Evolutionary conservation across 2,888 invertebrate species (phyloP).

Genomic region (Camptogramma bilineatum): DNA sequence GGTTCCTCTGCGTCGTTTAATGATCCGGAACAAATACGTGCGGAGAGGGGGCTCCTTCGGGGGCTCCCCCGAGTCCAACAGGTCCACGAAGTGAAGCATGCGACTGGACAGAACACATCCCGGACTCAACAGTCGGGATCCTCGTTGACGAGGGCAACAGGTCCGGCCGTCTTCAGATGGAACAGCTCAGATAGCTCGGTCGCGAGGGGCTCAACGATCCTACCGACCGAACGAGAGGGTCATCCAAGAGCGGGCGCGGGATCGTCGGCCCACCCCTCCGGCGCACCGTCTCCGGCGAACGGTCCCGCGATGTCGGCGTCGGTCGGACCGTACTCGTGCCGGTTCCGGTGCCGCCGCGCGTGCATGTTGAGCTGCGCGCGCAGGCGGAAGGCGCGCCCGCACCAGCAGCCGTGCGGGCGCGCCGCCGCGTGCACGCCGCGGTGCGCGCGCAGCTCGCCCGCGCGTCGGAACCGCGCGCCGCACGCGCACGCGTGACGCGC

Average conservation of each 20-base stretch:
- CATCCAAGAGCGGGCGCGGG: too few relatives aligned
- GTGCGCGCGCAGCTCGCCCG: constrained; percentile 82
- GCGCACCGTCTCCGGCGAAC: too few relatives aligned
- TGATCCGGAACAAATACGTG: too few relatives aligned
- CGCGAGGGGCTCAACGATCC: too few relatives aligned
- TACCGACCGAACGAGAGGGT: too few relatives aligned
- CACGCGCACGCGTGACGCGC: constrained; percentile 79
- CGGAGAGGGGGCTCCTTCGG: constrained; percentile 74
- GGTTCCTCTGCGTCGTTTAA: too few relatives aligned
- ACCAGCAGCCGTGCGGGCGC: constrained; percentile 71
- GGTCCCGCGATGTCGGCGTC: background rate
- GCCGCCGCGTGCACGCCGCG: constrained; percentile 81
- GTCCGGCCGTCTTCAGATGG: too few relatives aligned
- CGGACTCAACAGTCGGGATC: background rate
- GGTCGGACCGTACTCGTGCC: constrained; percentile 55
- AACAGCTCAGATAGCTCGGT: too few relatives aligned
- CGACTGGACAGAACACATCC: constrained; percentile 37
- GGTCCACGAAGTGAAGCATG: constrained; percentile 82
- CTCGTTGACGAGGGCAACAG: background rate
- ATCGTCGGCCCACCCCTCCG: background rate
- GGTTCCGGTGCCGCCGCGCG: constrained; percentile 62
- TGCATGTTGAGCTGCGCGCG: constrained; percentile 84
- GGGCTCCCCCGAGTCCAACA: constrained; percentile 64
- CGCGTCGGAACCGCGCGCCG: constrained; percentile 82
- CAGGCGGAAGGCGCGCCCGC: constrained; percentile 85